Base-by-base conservation (phyloP, 2,888 invertebrate species). In the Chalcosyrphus nemorum region DNA sequence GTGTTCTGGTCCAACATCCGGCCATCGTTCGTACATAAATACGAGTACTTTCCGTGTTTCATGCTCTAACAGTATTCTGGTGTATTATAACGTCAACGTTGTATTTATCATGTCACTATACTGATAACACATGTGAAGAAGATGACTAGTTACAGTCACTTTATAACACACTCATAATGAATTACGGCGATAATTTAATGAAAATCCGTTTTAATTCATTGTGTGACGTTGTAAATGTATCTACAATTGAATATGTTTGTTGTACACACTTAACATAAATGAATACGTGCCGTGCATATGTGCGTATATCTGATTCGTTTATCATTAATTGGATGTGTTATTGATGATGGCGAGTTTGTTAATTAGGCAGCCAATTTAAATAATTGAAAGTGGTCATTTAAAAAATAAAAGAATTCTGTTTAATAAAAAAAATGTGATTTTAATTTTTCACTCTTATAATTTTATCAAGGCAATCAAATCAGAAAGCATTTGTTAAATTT, bases 121-220 rank as follows among this genome's bases (percentile, higher is more conserved):
- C 57, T 77, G 75, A 75, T 75, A 63, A 75, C 61, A 75, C 61
- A 76, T 45, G 54, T 24, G 57, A 81, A 59, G 24, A 61, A 54
- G 43, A 59, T 57, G 75, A 70, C 57, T 71, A 71, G 47, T 65
- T 59, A 72, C 61, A 72, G 68, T 61, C 71, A 52, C 45, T 66
- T 75, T 75, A 70, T 41, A 71, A 43, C 78, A 59, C 66, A 82
- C 78, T 50, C 4, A 68, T 68, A 82, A 78, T 78, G 78, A 82
- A 82, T 82, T 68, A 72, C 66, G 72, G 50, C 78, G 72, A 82
- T 82, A 82, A 82, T 82, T 82, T 72, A 82, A 82, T 78, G 59
- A 78, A 82, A 82, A 82, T 78, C 72, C 56, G 82, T 63, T 78
- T 82, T 78, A 82, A 78, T 82, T 72, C 63, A 50, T 72, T 72